Percentiles rank a stretch among this genome's conserved stretches.
Evolutionary conservation across 2,113 vertebrate species (phyloP).

Genomic region (Macrotus californicus): DNA sequence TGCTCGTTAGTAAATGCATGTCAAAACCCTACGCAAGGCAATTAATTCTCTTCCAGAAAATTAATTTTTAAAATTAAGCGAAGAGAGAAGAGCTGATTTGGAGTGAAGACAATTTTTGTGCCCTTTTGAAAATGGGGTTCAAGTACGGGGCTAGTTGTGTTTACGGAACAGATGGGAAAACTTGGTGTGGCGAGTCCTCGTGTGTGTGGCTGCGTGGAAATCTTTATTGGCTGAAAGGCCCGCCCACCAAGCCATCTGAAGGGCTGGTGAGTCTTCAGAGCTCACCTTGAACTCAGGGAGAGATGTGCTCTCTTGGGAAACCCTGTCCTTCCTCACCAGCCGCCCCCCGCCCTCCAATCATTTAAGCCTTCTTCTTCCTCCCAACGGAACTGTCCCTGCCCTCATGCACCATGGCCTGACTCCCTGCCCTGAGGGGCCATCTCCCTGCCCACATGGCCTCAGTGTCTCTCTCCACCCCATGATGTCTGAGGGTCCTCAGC

Average conservation of each 20-base stretch:
- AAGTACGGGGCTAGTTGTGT: not conserved
- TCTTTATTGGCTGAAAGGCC: not conserved
- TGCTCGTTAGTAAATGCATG: not conserved
- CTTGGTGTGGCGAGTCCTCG: not conserved
- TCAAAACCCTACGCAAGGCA: not conserved
- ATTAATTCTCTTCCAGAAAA: constrained; percentile 20
- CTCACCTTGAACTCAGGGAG: accelerated
- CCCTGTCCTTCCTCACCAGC: not conserved
- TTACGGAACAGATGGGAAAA: not conserved
- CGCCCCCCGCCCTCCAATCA: accelerated
- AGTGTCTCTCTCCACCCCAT: not conserved
- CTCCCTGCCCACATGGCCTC: accelerated
- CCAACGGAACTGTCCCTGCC: accelerated
- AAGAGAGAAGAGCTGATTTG: not conserved
- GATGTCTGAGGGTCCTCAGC: not conserved
- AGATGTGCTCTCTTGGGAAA: accelerated
- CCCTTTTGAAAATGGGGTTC: not conserved
- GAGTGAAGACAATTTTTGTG: not conserved
- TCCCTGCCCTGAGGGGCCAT: accelerated
- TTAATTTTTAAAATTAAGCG: constrained; percentile 26
- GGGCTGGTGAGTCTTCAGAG: accelerated
- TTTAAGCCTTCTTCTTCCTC: not conserved
- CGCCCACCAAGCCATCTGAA: not conserved
- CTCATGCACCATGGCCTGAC: accelerated
- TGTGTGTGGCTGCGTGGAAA: not conserved